Base-by-base conservation (phyloP, 2,797 vertebrate species). In the Xenopus petersii region DNA sequence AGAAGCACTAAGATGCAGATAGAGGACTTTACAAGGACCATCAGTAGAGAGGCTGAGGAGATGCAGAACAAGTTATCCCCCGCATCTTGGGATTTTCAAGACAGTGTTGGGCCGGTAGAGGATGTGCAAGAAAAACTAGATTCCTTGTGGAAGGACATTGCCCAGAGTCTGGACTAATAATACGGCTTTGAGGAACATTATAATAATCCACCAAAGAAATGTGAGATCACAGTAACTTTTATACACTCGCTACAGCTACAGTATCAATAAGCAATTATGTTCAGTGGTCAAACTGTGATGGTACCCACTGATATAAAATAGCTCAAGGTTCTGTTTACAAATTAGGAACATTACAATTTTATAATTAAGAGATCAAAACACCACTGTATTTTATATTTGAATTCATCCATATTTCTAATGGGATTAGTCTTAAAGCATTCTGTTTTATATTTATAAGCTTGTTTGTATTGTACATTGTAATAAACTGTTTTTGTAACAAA, bases 121-220 rank as follows among this genome's bases (percentile, higher is more conserved):
- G 84, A 87, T 0, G 78, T 90, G 70, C 90, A 81, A 71, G 10
- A 15, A 0, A 92, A 91, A 16, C 13, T 97, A 0, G 1, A 75
- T 0, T 69, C 73, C 2, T 83, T 96, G 49, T 82, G 86, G 65
- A 75, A 56, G 12, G 66, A 83, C 30, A 12, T 95, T 70, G 12
- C 77, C 5, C 81, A 74, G 4, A 83, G 83, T 79, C 79, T 89
- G 55, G 13, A 55, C 68, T 46, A 73, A 74, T 42, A 42, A 75
- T 42, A 42, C 1, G 36, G 1, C 36, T 42, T 42, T 6, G 42
- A 63, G 11, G 16, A 4, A 55, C 5, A n/a, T n/a, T n/a, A n/a
- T 54, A 15, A 56, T 12, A n/a, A 60, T 26, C 15, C 21, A 26
- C 9, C n/a, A n/a, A 48, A 48, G 26, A 9, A 7, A 30, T 12